Base-by-base conservation (phyloP, 2,888 invertebrate genomes). In the Yponomeuta sedellus region DNA sequence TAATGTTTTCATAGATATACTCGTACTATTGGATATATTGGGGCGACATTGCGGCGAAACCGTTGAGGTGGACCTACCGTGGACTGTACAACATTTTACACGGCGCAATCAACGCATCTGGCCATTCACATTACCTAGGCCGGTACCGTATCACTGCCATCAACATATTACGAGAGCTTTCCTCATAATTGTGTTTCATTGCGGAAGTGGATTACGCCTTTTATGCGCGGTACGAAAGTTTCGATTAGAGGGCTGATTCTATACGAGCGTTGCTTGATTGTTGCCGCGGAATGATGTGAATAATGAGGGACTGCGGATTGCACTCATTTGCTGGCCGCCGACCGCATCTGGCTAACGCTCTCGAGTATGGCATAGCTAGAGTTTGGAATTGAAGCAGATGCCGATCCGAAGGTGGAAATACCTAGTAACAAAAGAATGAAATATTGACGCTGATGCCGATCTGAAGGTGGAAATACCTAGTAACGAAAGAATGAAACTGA, bases 121-220 rank as follows among this genome's bases (percentile, higher is more conserved):
- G 34, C 57, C 20, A 11, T 25, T 20, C 59, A 59, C 59, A 22
- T 20, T 59, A 59, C 59, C 59, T 59, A 59, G 25, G 61, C 64
- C 68, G 70, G 68, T 68, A 66, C 67, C 68, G 58, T 68, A 66
- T 67, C 68, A 56, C 70, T 69, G 68, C 69, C 69, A 67, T 67
- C 61, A 66, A 74, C 71, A 69, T 71, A 74, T 74, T 70, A 73
- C 71, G 61, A 67, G 67, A 67, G 67, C 69, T 69, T 70, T 66
- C 72, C 69, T 71, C 70, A 82, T 83, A 85, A 86, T 87, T 82
- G 81, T 80, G 73, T 75, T 71, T 74, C 71, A 78, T 82, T 78
- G 78, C 81, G 85, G 86, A 86, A 86, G 81, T 82, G 79, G 78
- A 86, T 83, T 83, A 83, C 79, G 77, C 79, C 72, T 77, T 78